A percentile compares a stretch with the other conserved stretches of the same genome.
These are phyloP conservation scores for Zoanthus sansibaricus DNA, from an alignment of 92 coral and sea anemone genomes.

Conservation along the genomic window DNA sequence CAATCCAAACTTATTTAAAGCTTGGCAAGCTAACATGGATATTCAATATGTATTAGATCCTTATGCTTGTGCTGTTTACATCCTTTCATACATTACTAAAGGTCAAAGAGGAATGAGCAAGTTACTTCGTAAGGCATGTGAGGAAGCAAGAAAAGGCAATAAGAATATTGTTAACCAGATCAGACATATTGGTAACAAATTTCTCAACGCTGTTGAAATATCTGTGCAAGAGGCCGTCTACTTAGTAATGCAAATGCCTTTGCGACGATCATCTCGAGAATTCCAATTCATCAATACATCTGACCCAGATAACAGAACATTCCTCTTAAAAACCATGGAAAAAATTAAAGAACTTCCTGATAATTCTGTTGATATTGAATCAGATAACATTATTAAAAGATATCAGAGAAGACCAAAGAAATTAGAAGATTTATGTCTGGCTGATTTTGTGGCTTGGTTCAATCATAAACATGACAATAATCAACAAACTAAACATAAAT, in stretches of 20 bases:
- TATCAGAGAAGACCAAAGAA: conserved; percentile 78
- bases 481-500: conserved; percentile 6
- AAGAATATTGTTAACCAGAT: conserved; percentile 55
- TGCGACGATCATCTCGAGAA: conserved; percentile 69
- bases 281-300: conserved; percentile 77
- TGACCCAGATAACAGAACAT: conserved; percentile 75
- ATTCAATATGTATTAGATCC: conserved; percentile 66
- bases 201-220: conserved; percentile 60
- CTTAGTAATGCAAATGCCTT: conserved; percentile 79
- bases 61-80: conserved; percentile 69
- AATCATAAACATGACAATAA: conserved; percentile 53
- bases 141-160: conserved; percentile 66
- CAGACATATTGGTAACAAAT: conserved; percentile 55
- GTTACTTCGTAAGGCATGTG: conserved; percentile 57
- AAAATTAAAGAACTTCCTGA: conserved; percentile 74
- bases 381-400: conserved; percentile 67
- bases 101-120: conserved; percentile 76
- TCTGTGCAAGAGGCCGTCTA: conserved; percentile 78
- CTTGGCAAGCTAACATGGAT: conserved; percentile 72
- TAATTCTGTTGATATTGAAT: conserved; percentile 72
- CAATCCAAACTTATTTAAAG: conserved; percentile 44
- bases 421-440: conserved; percentile 64
- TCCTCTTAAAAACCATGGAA: conserved; percentile 63
- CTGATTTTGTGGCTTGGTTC: conserved; percentile 84
- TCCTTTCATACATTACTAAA: conserved; percentile 64